phyloP scores from a whole-genome alignment of 2,888 invertebrate species.

The Standfussiana lucernea region DNA sequence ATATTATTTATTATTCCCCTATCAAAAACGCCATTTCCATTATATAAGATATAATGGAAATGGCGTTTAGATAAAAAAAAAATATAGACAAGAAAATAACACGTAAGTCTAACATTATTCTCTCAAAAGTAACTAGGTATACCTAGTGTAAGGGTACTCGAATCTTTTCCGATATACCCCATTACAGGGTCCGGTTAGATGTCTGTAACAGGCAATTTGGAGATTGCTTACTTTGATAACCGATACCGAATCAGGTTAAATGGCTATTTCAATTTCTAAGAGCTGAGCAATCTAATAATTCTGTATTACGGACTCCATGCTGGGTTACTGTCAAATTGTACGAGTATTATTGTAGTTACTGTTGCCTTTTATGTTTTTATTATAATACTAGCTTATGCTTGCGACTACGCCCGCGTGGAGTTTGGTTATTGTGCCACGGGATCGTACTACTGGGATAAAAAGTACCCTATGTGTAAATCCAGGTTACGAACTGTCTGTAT shows the following conservation, averaged over 20 bases:
- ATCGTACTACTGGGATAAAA: no score
- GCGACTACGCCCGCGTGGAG: no score
- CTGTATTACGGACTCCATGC: slow-evolving; percentile 8
- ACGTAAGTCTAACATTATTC: slow-evolving; percentile 1
- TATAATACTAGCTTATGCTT: no score
- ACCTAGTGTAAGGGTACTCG: slow-evolving; percentile 25
- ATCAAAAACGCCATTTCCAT: background rate
- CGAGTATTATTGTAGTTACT: background rate
- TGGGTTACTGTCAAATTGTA: slow-evolving; percentile 3
- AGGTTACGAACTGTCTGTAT: no score
- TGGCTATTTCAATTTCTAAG: slow-evolving; percentile 53
- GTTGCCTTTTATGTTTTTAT: background rate
- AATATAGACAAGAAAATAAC: slow-evolving; percentile 7
- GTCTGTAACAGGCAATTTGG: slow-evolving; percentile 56
- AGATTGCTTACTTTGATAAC: slow-evolving; percentile 61
- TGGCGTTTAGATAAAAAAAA: no score
- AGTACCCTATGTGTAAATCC: no score
- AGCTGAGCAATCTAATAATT: slow-evolving; percentile 41
- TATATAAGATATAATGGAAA: no score
- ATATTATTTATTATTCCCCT: background rate
- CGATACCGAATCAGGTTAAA: slow-evolving; percentile 42
- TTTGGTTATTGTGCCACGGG: no score
- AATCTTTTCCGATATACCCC: slow-evolving; percentile 27
- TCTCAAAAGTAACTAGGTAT: slow-evolving; percentile 26
- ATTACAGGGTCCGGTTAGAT: slow-evolving; percentile 29